A percentile compares a stretch with the other conserved stretches of the same genome.
Evolutionary conservation across 92 coral and sea anemone species (phyloP).

Genomic region (Pocillopora grandis): DNA sequence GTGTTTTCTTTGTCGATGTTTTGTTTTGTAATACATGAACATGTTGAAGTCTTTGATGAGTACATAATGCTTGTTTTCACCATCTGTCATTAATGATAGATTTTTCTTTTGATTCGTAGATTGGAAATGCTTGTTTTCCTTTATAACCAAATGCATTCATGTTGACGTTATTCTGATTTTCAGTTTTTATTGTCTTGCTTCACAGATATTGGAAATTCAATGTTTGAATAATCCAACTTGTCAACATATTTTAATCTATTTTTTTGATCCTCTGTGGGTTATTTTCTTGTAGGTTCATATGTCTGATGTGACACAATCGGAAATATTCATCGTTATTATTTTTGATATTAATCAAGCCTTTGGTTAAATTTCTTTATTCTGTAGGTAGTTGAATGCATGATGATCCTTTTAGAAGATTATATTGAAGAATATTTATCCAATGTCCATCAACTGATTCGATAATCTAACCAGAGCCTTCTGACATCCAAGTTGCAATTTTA

Average conservation of each 20-base stretch:
- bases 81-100: too few species aligned
- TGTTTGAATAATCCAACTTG: background rate
- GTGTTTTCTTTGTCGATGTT: constrained; percentile 6
- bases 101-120: constrained; percentile 45
- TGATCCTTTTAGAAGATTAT: constrained; percentile 16
- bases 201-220: constrained; percentile 22
- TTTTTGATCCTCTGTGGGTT: constrained; percentile 16
- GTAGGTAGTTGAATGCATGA: constrained; percentile 11
- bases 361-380: constrained; percentile 13
- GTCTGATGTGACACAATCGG: constrained; percentile 35
- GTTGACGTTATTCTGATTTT: constrained; percentile 32
- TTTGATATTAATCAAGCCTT: constrained; percentile 38
- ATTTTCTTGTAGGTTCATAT: constrained; percentile 25
- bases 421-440: background rate
- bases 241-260: background rate
- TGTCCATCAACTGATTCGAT: background rate
- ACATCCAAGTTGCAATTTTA: background rate
- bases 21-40: background rate
- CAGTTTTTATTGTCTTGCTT: constrained; percentile 13
- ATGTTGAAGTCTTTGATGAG: constrained; percentile 22
- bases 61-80: constrained; percentile 18
- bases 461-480: constrained; percentile 28
- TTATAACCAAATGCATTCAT: constrained; percentile 57
- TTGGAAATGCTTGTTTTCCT: constrained; percentile 32
- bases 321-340: constrained; percentile 37